Conservation (phyloP, 2,113 vertebrate species). For the Proterorhinus semilunaris region DNA sequence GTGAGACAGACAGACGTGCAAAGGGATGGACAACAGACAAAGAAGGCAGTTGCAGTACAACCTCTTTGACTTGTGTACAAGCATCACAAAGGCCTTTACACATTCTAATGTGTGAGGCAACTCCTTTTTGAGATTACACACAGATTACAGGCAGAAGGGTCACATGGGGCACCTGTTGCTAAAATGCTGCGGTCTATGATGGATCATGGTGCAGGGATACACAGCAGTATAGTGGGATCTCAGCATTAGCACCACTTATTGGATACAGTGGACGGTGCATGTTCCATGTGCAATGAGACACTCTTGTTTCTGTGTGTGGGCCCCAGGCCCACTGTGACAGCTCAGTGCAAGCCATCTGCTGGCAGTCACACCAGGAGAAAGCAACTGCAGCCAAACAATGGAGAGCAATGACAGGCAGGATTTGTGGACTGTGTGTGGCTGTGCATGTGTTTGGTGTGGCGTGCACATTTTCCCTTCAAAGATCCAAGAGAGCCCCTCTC, state of each 20-base stretch:
- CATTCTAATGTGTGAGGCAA: slow-evolving; percentile 66
- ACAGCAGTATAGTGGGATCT: slow-evolving; percentile 29
- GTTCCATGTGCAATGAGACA: slow-evolving; percentile 68
- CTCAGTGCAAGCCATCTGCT: slow-evolving; percentile 80
- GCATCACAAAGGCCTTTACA: slow-evolving; percentile 63
- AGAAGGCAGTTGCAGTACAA: slow-evolving; percentile 27
- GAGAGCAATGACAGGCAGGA: slow-evolving; percentile 78
- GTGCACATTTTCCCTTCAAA: slow-evolving; percentile 59
- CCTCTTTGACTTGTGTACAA: slow-evolving; percentile 37
- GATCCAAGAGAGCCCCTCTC: slow-evolving; percentile 67
- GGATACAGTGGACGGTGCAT: slow-evolving; percentile 67
- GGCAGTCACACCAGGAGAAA: slow-evolving; percentile 80
- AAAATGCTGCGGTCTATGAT: slow-evolving; percentile 33
- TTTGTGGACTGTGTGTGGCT: slow-evolving; percentile 64
- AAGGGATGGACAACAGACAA: slow-evolving; percentile 21
- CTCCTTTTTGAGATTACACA: slow-evolving; percentile 72
- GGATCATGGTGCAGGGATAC: slow-evolving; percentile 13
- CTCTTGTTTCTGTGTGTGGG: slow-evolving; percentile 64
- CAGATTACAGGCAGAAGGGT: slow-evolving; percentile 66
- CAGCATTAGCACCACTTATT: slow-evolving; percentile 47
- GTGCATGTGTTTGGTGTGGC: slow-evolving; percentile 30
- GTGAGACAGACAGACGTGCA: slow-evolving; percentile 13
- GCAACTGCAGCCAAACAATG: slow-evolving; percentile 78
- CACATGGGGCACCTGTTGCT: slow-evolving; percentile 64
- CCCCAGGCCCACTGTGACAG: slow-evolving; percentile 74